Percentiles rank a stretch among this genome's conserved stretches.
Evolutionary conservation across 2,888 invertebrate genomes (phyloP).

Genomic region (Eupeodes luniger): DNA sequence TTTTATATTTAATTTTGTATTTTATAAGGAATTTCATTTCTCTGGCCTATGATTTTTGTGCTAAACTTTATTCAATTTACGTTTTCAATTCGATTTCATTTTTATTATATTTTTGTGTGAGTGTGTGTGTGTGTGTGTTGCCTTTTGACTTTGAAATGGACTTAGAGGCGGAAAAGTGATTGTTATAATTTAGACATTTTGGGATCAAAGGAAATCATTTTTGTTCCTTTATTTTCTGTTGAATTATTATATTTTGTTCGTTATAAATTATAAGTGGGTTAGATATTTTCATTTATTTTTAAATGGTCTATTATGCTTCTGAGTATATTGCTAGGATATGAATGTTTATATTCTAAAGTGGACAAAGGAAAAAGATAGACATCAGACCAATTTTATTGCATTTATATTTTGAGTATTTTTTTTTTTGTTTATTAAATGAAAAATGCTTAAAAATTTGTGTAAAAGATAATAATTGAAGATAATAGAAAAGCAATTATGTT

Average conservation of each 20-base stretch:
- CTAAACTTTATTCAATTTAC: conserved; percentile 36
- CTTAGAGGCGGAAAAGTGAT: conserved; percentile 32
- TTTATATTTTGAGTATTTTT: too few relatives aligned
- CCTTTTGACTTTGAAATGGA: conserved; percentile 26
- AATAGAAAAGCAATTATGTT: too few relatives aligned
- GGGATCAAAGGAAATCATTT: conserved; percentile 34
- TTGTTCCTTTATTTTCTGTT: background rate
- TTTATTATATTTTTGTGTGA: background rate
- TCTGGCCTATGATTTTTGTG: conserved; percentile 25
- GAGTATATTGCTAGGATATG: background rate
- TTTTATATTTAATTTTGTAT: background rate
- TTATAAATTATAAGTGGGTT: background rate
- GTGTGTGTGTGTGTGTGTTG: background rate
- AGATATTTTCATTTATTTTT: background rate
- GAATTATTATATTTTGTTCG: conserved; percentile 3
- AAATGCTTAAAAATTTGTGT: too few relatives aligned
- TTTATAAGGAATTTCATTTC: conserved; percentile 1
- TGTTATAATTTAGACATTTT: conserved; percentile 34
- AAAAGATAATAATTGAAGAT: too few relatives aligned
- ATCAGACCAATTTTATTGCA: too few relatives aligned
- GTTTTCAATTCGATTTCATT: conserved; percentile 34
- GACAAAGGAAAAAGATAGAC: too few relatives aligned
- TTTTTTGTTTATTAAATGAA: too few relatives aligned
- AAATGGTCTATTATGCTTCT: background rate
- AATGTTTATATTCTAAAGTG: too few relatives aligned